A percentile compares a stretch with the other conserved stretches of the same genome.
phyloP scores from a whole-genome alignment of 1,140 invertebrate genomes.

The Drosophila paulistorum region DNA sequence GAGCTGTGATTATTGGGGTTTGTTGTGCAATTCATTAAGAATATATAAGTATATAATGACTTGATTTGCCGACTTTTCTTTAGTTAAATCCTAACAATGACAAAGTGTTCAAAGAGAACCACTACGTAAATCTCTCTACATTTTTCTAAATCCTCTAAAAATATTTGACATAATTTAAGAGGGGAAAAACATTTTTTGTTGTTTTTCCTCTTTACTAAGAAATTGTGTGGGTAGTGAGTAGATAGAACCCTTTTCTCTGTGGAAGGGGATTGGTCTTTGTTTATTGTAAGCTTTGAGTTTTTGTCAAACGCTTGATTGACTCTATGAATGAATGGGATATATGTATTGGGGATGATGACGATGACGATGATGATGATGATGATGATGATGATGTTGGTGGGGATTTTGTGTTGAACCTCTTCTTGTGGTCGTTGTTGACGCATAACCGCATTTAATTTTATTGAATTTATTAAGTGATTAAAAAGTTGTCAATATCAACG shows the following conservation, averaged over 20 bases:
- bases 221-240: neutral
- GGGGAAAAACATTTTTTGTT: neutral
- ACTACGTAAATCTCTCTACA: no score
- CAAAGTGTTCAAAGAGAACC: no score
- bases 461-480: slow-evolving; percentile 83
- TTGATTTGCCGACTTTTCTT: no score
- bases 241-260: slow-evolving; percentile 48
- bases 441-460: slow-evolving; percentile 82
- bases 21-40: no score
- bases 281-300: slow-evolving; percentile 63
- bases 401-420: slow-evolving; percentile 4
- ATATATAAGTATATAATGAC: no score
- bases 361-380: neutral
- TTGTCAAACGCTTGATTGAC: slow-evolving; percentile 60
- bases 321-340: slow-evolving; percentile 35
- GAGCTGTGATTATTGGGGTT: no score
- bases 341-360: slow-evolving; percentile 15
- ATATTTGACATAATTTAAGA: neutral
- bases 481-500: slow-evolving; percentile 82
- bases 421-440: slow-evolving; percentile 56
- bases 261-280: slow-evolving; percentile 40
- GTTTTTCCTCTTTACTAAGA: neutral
- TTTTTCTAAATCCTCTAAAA: neutral
- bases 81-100: no score
- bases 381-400: neutral